A percentile compares a stretch with the other conserved stretches of the same genome.
These are phyloP conservation scores for Esox niger DNA, from an alignment of 2,113 vertebrate species.

Conservation along the genomic window DNA sequence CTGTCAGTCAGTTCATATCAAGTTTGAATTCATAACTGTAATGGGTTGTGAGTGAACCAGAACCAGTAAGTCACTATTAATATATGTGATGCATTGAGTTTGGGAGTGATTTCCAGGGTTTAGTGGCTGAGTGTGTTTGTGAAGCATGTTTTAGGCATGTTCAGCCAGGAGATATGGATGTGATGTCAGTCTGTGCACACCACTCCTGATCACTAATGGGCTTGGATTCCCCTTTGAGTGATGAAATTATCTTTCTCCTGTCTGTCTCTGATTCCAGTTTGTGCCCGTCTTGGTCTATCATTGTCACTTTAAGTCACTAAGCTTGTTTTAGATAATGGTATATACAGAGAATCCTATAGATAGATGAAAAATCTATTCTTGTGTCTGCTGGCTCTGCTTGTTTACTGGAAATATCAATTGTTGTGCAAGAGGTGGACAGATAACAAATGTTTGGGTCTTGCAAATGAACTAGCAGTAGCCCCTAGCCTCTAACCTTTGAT, in stretches of 20 bases:
- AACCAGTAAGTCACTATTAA: background rate
- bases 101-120: background rate
- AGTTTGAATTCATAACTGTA: background rate
- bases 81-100: background rate
- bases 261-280: background rate
- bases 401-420: no score
- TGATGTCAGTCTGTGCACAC: no score
- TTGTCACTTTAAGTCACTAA: no score
- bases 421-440: no score
- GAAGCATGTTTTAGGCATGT: background rate
- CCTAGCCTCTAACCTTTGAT: background rate
- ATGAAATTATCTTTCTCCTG: background rate
- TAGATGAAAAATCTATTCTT: no score
- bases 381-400: no score
- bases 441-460: no score
- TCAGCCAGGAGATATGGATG: background rate
- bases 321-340: no score
- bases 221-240: background rate
- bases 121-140: slow-evolving; percentile 1
- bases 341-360: no score
- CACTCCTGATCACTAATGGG: background rate
- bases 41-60: background rate
- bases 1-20: no score
- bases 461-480: no score
- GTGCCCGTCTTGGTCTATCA: background rate